Evolutionary conservation across 2,888 invertebrate genomes (phyloP).

Genomic region (Acleris holmiana): DNA sequence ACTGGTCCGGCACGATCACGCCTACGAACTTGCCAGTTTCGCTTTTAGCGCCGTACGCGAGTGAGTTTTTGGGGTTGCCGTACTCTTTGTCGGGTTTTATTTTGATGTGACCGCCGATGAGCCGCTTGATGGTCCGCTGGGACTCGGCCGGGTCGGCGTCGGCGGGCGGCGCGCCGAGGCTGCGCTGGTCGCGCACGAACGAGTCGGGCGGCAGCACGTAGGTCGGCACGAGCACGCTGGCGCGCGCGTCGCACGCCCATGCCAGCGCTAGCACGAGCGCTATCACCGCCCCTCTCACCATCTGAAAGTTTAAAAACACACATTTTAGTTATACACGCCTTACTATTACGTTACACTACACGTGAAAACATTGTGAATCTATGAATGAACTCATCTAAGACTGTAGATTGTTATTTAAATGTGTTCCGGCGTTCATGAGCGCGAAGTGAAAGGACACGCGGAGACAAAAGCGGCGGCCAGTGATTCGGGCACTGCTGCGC

Average conservation of each 20-base stretch:
- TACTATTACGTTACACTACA: constrained; percentile 43
- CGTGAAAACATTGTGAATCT: constrained; percentile 39
- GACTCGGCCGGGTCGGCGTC: constrained; percentile 67
- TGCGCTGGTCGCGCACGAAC: constrained; percentile 81
- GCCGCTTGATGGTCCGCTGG: constrained; percentile 85
- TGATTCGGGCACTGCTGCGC: constrained; percentile 72
- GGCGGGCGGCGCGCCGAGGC: constrained; percentile 64
- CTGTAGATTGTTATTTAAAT: constrained; percentile 65
- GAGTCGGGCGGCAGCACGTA: constrained; percentile 83
- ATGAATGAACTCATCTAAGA: constrained; percentile 77
- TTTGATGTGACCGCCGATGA: constrained; percentile 88
- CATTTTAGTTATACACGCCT: constrained; percentile 60
- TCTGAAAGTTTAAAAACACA: constrained; percentile 79
- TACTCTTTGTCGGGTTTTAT: constrained; percentile 75
- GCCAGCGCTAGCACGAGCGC: constrained; percentile 78
- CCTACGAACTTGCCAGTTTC: constrained; percentile 73
- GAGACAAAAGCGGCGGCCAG: constrained; percentile 75
- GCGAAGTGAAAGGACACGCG: constrained; percentile 77
- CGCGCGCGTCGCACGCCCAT: constrained; percentile 67
- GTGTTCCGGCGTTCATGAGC: constrained; percentile 68
- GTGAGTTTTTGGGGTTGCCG: constrained; percentile 71
- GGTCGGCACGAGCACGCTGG: constrained; percentile 81
- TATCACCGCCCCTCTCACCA: constrained; percentile 83
- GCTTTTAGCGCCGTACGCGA: constrained; percentile 65
- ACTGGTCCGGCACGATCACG: constrained; percentile 73